Evolutionary conservation across 2,113 vertebrate species (phyloP).

Genomic region (Oryzias celebensis): DNA sequence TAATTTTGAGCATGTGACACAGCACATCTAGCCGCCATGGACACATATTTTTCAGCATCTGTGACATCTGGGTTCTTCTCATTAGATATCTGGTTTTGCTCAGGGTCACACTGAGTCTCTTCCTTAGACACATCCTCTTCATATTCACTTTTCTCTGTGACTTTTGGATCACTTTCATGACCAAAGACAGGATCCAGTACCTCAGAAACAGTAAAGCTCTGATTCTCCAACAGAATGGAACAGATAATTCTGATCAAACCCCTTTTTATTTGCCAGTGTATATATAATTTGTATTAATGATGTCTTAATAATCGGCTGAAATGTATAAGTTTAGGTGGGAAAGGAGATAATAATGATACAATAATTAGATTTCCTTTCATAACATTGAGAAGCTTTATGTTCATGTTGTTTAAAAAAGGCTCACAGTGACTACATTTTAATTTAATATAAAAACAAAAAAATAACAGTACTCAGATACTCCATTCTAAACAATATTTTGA

Average conservation of each 20-base stretch:
- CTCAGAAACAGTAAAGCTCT: neutral
- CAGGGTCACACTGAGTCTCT: neutral
- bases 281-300: neutral
- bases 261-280: neutral
- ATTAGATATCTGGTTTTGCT: neutral
- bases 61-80: neutral
- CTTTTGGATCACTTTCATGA: neutral
- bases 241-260: too few relatives aligned
- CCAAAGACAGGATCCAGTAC: neutral
- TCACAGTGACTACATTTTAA: too few relatives aligned
- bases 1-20: too few relatives aligned
- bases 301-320: neutral
- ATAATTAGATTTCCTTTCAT: too few relatives aligned
- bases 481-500: too few relatives aligned
- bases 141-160: neutral
- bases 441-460: too few relatives aligned
- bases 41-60: neutral
- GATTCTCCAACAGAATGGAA: neutral
- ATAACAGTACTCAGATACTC: too few relatives aligned
- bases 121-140: constrained; percentile 1
- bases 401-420: too few relatives aligned
- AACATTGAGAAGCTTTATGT: too few relatives aligned
- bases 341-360: too few relatives aligned
- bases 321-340: neutral
- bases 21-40: too few relatives aligned